Conservation (phyloP, 2,888 invertebrate genomes). For the Philaethria dido region DNA sequence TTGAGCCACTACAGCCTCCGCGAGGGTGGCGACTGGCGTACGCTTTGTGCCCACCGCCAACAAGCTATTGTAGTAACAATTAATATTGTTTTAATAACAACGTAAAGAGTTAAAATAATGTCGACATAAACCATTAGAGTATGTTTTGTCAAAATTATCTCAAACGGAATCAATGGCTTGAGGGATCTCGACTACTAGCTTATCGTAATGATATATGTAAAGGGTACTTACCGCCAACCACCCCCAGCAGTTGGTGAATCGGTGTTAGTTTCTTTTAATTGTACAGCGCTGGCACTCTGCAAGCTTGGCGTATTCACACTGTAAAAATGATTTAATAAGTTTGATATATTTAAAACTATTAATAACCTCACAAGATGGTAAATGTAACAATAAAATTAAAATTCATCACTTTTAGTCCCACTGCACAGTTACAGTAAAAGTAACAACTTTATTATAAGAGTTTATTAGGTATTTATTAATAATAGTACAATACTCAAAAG, state of each 20-base stretch:
- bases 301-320: constrained; percentile 70
- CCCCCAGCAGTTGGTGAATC: constrained; percentile 63
- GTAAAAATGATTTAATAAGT: constrained; percentile 19
- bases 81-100: background rate
- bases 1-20: constrained; percentile 35
- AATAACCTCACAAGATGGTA: background rate
- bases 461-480: too few species aligned
- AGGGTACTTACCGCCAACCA: constrained; percentile 70
- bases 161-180: background rate
- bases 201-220: background rate
- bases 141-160: background rate
- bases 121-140: background rate
- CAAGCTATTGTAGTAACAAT: constrained; percentile 7
- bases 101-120: background rate
- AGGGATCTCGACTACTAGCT: background rate
- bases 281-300: constrained; percentile 73
- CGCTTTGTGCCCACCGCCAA: constrained; percentile 29
- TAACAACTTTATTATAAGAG: too few species aligned
- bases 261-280: constrained; percentile 69
- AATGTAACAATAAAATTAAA: background rate
- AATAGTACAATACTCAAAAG: too few species aligned
- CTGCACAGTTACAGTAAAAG: too few species aligned
- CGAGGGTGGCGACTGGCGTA: constrained; percentile 27
- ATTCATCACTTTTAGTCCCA: too few species aligned
- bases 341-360: too few species aligned